Evolutionary conservation across 2,113 vertebrate genomes (phyloP), one percentile per base, ranked within the genome.

Genomic region (Sapajus apella): DNA sequence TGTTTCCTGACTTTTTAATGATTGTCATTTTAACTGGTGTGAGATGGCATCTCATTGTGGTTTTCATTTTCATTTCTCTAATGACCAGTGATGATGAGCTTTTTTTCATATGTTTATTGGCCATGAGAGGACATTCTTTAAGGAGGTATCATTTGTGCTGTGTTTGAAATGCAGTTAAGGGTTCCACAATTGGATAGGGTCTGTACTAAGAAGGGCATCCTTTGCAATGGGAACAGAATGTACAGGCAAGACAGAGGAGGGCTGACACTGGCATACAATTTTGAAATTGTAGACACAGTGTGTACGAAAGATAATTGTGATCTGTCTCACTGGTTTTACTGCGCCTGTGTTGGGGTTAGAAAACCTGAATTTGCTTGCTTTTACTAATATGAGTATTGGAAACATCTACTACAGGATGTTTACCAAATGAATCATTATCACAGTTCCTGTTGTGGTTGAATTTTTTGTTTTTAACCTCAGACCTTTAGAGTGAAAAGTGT

Each of bases 381-480:
- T 89, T 68, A 83, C 61, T 91, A 92, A 75, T n/a, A 45, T 9
- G 70, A 55, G 55, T 80, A 66, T 68, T 91, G 64, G 61, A 92
- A 96, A 93, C 68, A 93, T 77, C 64, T 91, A 86, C 88, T 82
- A 83, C 66, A 93, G 73, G 88, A 93, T 96, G 86, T 94, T 95
- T 95, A 96, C 35, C 86, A 93, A 91, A 92, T 84, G 96, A 94
- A 66, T 97, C 95, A 95, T 82, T 87, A 86, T 83, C 37, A 21
- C 9, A 68, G 72, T 95, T 96, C 55, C 93, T 76, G 82, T 40
- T 83, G 68, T 89, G 85, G 96, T 93, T 95, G 25, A 95, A 55
- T 79, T 91, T 92, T 96, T 93, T 95, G 73, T 94, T 96, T 96
- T 97, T 96, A 96, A 95, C 95, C 90, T 95, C 92, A 97, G 80